Conservation (phyloP, 2,888 invertebrate genomes). For the Drosophila meridionalis region DNA sequence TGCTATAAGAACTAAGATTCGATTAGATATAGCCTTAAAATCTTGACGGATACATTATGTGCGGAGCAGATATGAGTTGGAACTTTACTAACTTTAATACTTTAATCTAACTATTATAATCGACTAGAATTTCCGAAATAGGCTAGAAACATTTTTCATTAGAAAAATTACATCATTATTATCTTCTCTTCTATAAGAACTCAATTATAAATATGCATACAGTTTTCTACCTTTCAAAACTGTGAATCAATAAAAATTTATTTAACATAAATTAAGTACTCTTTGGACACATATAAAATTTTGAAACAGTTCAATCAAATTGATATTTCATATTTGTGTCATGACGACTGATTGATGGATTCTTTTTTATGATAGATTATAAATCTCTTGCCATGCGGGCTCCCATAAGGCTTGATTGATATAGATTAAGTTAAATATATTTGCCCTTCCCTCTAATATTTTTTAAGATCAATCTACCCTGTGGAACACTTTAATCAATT, state of each 20-base stretch:
- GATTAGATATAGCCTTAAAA: too few species aligned
- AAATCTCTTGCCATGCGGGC: not conserved
- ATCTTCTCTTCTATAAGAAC: not conserved
- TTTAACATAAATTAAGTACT: not conserved
- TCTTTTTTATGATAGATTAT: not conserved
- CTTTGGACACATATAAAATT: not conserved
- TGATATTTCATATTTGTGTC: not conserved
- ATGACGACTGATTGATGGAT: not conserved
- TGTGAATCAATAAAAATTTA: not conserved
- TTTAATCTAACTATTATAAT: too few species aligned
- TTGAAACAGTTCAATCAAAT: not conserved
- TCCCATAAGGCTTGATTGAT: not conserved
- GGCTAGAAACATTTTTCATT: not conserved
- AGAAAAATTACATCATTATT: not conserved
- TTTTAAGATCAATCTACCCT: not conserved
- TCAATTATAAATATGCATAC: not conserved
- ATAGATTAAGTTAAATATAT: not conserved
- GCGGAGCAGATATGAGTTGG: too few species aligned
- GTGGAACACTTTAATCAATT: not conserved
- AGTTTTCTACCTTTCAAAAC: not conserved
- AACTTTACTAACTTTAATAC: too few species aligned
- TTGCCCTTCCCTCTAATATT: not conserved
- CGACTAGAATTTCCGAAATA: not conserved
- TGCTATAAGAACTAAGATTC: too few species aligned
- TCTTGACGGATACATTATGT: too few species aligned